Conservation (phyloP, 2,113 vertebrate genomes). For the Ciconia boyciana region DNA sequence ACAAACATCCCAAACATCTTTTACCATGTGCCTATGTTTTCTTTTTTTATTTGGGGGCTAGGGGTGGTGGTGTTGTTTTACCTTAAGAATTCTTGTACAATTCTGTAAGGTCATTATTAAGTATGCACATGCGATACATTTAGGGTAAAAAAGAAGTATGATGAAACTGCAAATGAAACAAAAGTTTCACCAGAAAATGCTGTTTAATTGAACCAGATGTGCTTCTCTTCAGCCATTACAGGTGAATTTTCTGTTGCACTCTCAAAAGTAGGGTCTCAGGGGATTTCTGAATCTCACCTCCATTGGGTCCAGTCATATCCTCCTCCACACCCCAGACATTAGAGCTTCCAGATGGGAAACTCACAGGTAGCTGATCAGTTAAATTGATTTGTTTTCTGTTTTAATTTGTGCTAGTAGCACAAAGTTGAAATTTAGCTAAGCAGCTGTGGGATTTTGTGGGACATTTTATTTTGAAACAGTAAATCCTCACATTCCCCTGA, state of each 20-base stretch:
- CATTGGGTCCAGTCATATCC: too few species aligned
- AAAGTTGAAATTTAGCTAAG: background rate
- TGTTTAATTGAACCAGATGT: background rate
- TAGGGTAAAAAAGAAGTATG: background rate
- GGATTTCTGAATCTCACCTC: background rate
- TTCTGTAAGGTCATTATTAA: background rate
- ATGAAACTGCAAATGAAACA: background rate
- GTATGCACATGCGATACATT: fast-evolving
- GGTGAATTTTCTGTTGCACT: background rate
- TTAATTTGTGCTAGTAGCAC: background rate
- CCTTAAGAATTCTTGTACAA: background rate
- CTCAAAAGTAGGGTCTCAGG: background rate
- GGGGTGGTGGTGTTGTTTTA: background rate
- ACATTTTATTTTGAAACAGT: background rate
- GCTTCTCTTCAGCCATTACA: background rate
- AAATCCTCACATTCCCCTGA: background rate
- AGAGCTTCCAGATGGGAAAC: background rate
- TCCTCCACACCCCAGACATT: background rate
- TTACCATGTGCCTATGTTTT: background rate
- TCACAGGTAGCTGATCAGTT: background rate
- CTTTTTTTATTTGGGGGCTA: background rate
- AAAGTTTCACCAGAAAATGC: background rate
- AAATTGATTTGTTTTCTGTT: background rate
- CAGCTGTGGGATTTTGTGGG: background rate
- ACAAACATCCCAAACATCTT: background rate